These are phyloP conservation scores for Pseudanteris insignis DNA, from an alignment of 2,888 invertebrate genomes.

Conservation along the genomic window DNA sequence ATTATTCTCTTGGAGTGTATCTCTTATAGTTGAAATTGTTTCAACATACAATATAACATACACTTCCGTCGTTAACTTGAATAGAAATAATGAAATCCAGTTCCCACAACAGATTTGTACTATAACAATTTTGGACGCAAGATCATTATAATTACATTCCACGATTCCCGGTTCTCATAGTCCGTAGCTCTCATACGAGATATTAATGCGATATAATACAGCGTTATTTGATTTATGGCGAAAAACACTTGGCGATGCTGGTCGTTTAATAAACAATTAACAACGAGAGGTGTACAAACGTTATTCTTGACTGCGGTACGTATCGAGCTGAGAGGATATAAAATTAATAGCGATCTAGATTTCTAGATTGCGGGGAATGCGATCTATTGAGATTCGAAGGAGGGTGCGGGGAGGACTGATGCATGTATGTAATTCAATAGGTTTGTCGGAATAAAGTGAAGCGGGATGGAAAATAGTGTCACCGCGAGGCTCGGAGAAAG, in stretches of 20 bases:
- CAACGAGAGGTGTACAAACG: slow-evolving; percentile 39
- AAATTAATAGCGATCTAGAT: slow-evolving; percentile 67
- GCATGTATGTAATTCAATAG: slow-evolving; percentile 61
- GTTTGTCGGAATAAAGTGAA: slow-evolving; percentile 51
- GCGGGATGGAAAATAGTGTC: slow-evolving; percentile 23
- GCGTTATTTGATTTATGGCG: slow-evolving; percentile 16
- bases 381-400: slow-evolving; percentile 63
- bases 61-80: too few species aligned
- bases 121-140: too few species aligned
- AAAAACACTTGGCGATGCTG: slow-evolving; percentile 5
- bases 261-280: slow-evolving; percentile 30
- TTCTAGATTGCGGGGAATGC: slow-evolving; percentile 65
- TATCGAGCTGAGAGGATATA: slow-evolving; percentile 52
- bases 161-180: too few species aligned
- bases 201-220: slow-evolving; percentile 18
- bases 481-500: slow-evolving; percentile 41
- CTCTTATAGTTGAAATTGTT: too few species aligned
- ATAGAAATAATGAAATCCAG: too few species aligned
- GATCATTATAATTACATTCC: too few species aligned
- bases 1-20: too few species aligned
- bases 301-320: slow-evolving; percentile 40
- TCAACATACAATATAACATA: too few species aligned
- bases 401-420: slow-evolving; percentile 54
- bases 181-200: too few species aligned
- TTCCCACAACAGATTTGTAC: too few species aligned